Conservation (phyloP, 2,797 vertebrate genomes). For the Bucorvus abyssinicus region DNA sequence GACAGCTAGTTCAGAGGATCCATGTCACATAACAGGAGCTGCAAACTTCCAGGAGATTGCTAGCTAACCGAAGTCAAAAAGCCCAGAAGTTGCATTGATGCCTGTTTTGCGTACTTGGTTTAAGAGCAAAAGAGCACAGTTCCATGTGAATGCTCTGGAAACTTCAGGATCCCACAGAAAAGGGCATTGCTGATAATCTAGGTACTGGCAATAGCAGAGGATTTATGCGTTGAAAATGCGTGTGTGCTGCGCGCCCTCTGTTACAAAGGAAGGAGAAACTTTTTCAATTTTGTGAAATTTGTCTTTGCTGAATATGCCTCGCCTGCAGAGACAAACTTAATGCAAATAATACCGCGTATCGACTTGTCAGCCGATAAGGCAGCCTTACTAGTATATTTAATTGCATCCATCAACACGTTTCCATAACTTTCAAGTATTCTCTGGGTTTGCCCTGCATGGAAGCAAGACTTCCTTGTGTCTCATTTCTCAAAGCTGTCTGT, state of each 20-base stretch:
- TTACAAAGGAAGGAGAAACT: not conserved
- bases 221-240: not conserved
- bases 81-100: not conserved
- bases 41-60: not conserved
- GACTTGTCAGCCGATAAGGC: not conserved
- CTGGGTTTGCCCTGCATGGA: not conserved
- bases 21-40: accelerated
- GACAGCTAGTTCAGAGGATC: not conserved
- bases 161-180: not conserved
- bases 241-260: not conserved
- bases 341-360: not conserved
- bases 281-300: not conserved
- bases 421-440: not conserved
- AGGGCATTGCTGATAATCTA: not conserved
- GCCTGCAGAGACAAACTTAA: not conserved
- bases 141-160: not conserved
- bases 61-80: not conserved
- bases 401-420: not conserved
- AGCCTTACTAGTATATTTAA: not conserved
- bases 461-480: not conserved
- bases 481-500: not conserved
- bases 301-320: not conserved
- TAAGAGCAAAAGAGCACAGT: not conserved
- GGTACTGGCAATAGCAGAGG: not conserved
- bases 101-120: not conserved